Evolutionary conservation across 2,797 vertebrate species (phyloP).

Genomic region (Kryptopterus vitreolus): DNA sequence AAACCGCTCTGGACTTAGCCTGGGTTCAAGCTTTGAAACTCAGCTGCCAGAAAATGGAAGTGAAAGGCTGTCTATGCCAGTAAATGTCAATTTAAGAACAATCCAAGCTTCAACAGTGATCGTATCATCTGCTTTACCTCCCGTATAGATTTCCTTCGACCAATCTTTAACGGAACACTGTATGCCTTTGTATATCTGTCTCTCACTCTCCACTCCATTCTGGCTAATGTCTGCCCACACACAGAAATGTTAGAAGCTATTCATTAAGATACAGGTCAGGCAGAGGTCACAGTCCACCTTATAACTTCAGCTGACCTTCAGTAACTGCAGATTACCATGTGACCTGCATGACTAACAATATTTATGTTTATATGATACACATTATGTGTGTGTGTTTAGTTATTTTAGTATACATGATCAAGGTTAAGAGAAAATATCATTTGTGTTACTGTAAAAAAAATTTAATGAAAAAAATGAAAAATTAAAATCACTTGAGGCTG

Average conservation of each 20-base stretch:
- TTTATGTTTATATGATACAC: slow-evolving; percentile 6
- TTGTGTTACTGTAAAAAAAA: not conserved
- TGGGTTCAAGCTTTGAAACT: slow-evolving; percentile 18
- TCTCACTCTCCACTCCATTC: not conserved
- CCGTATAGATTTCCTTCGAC: slow-evolving; percentile 14
- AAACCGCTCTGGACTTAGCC: slow-evolving; percentile 32
- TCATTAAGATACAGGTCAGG: slow-evolving; percentile 10
- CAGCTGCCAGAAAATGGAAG: slow-evolving; percentile 22
- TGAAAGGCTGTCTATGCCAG: slow-evolving; percentile 10
- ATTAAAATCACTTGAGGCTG: not conserved
- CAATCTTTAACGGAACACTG: not conserved
- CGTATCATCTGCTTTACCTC: slow-evolving; percentile 13
- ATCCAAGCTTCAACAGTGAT: not conserved
- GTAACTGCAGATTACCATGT: not conserved
- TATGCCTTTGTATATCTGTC: not conserved
- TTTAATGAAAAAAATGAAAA: no score
- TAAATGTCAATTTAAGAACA: slow-evolving; percentile 25
- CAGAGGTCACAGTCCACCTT: slow-evolving; percentile 30
- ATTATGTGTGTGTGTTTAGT: not conserved
- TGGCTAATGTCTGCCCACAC: slow-evolving; percentile 30
- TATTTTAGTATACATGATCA: not conserved
- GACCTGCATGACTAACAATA: not conserved
- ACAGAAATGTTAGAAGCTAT: not conserved
- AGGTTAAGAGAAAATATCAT: no score
- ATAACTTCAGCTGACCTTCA: slow-evolving; percentile 15